Conservation (phyloP, 2,113 vertebrate species). For the Albula goreensis region DNA sequence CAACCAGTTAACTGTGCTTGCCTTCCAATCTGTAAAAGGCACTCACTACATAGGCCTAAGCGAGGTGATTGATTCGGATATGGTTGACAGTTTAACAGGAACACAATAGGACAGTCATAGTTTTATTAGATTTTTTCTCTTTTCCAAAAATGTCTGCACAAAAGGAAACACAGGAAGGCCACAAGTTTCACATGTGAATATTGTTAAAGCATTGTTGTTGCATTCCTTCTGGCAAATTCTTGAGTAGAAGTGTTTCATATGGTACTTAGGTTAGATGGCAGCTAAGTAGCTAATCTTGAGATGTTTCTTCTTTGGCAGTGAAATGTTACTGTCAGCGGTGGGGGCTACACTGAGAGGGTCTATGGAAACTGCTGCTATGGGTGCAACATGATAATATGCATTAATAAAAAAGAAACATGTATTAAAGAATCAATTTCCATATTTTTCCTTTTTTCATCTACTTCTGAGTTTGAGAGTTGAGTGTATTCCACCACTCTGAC, state of each 20-base stretch:
- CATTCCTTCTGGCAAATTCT: neutral
- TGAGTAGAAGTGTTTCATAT: neutral
- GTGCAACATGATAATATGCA: constrained; percentile 15
- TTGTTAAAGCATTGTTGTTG: neutral
- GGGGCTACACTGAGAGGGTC: neutral
- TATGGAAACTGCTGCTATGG: constrained; percentile 14
- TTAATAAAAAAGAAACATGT: constrained; percentile 2
- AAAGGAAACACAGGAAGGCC: neutral
- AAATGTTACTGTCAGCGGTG: constrained; percentile 19
- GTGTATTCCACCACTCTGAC: constrained; percentile 25
- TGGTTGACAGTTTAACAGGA: neutral
- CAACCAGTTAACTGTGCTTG: too few relatives aligned
- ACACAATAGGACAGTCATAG: neutral
- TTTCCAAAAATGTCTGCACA: neutral
- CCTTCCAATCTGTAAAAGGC: neutral
- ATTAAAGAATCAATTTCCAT: constrained; percentile 29
- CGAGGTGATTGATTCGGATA: neutral
- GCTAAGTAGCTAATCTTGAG: constrained; percentile 6
- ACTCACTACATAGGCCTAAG: neutral
- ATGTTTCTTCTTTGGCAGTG: neutral
- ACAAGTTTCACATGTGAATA: neutral
- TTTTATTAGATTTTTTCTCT: neutral
- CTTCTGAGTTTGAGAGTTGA: constrained; percentile 14
- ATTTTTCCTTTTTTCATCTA: constrained; percentile 23
- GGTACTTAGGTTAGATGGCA: neutral